Base-by-base conservation (phyloP, 1,140 invertebrate genomes). In the Euwallacea fornicatus region DNA sequence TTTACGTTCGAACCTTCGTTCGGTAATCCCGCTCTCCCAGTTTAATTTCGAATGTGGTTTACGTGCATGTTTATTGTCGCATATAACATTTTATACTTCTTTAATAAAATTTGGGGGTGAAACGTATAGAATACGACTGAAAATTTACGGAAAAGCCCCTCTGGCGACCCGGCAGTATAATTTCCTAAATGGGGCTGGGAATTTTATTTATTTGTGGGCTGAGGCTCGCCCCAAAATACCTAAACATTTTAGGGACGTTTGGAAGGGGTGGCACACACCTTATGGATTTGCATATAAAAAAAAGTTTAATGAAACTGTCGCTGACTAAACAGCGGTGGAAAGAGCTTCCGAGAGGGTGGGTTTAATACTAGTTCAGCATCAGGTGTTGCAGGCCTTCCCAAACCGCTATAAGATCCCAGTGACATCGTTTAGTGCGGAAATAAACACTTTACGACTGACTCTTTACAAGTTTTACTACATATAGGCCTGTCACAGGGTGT, bases 31-130 rank as follows among this genome's bases (percentile, higher is more conserved):
- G 71, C 55, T 67, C 55, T 72, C 65, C 71, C 43, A 63, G 71
- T 67, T 72, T 72, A 72, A 72, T 72, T 72, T 72, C 64, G 64
- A 72, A 72, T 72, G 71, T 64, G 71, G 71, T 72, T 72, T 67
- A 67, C 71, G 71, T 68, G 70, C 71, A 72, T 68, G 71, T 72
- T 72, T 72, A 72, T 72, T 72, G 71, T 72, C 71, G 67, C 71
- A 72, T 72, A 72, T 72, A 72, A 68, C 64, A 68, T 72, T 72
- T 72, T 72, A 72, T 72, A 72, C 66, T 72, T 72, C 71, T 67
- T 72, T 72, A 67, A 68, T 72, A 72, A 72, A 72, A 72, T 72
- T 72, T 67, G 42, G 71, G 64, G 69, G 47, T 41, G 41, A 55
- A 33, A 21, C 41, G 70, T 72, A 66, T 72, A 66, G 59, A 66